Base-by-base conservation (phyloP, 2,113 vertebrate genomes). In the Irena cyanogastra region DNA sequence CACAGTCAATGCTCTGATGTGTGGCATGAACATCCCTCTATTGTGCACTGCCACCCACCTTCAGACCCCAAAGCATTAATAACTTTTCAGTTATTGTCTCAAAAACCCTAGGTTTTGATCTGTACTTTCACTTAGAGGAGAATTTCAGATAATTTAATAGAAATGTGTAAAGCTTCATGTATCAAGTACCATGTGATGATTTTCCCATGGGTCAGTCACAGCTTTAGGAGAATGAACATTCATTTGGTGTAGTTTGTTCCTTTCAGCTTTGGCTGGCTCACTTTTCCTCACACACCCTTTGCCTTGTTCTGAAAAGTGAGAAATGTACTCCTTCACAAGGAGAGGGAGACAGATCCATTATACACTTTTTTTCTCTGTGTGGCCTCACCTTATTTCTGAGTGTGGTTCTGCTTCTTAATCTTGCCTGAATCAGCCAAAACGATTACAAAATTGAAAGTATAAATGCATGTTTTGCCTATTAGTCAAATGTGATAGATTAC, bases 1-100 rank as follows among this genome's bases (percentile, higher is more conserved):
- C 61, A 45, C 6, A 53, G 53, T 13, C 28, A 63, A 18, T 2
- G 3, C 5, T 70, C 26, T 66, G 69, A 66, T 0, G 0, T 72
- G 26, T 0, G 0, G 16, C 68, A 13, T 70, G 57, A 75, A 18
- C 3, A 2, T 33, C 35, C 39, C 14, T 20, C 7, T 26, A 19
- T 8, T 56, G 10, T 63, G 54, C 54, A 42, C 47, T 54, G 63
- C 54, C 56, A 30, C 50, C 19, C 35, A 88, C 57, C 63, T 90
- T 50, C 68, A 74, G 28, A 19, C 35, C 35, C 18, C 12, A 26
- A 61, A 72, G 60, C 68, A 50, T 57, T 49, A 57, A 30, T 35
- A 74, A 66, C 24, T 54, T 88, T 16, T 6, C 6, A 15, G 17
- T 22, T 74, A 63, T 37, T 70, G 50, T 12, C 21, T 77, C 19